Evolutionary conservation across 2,797 vertebrate species (phyloP).

Genomic region (Simalia tracyae): DNA sequence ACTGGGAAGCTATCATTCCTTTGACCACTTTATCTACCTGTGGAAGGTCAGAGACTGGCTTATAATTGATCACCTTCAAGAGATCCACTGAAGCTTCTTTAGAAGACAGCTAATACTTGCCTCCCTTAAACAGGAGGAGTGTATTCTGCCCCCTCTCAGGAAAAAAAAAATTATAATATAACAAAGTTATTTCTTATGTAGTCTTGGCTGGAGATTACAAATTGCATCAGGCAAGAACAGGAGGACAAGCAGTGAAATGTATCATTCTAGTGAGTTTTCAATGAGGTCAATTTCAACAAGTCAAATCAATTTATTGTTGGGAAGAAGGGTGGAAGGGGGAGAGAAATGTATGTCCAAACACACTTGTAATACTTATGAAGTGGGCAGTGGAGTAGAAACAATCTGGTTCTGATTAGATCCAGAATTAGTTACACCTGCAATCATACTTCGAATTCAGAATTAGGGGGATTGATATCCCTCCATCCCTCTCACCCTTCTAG

Average conservation of each 20-base stretch:
- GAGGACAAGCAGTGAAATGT: background rate
- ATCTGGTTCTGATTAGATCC: background rate
- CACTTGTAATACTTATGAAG: conserved; percentile 50
- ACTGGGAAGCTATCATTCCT: background rate
- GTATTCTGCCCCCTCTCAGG: background rate
- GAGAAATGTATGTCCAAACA: conserved; percentile 48
- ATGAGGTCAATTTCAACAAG: conserved; percentile 41
- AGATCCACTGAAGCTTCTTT: background rate
- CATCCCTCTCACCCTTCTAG: background rate
- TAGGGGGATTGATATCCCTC: background rate
- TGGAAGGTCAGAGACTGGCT: background rate
- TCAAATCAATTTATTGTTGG: conserved; percentile 52
- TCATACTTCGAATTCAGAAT: background rate
- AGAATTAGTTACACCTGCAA: background rate
- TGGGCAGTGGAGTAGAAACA: conserved; percentile 21
- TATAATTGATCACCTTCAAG: background rate
- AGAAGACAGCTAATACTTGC: background rate
- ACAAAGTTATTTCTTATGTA: background rate
- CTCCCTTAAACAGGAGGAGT: background rate
- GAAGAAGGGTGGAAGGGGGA: conserved; percentile 31
- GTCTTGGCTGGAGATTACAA: conserved; percentile 44
- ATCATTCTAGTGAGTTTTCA: conserved; percentile 47
- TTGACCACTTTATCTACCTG: background rate
- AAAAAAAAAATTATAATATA: background rate
- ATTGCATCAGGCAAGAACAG: background rate